A percentile compares a stretch with the other conserved stretches of the same genome.
These are phyloP conservation scores for Harpegnathos saltator DNA, from an alignment of 1,140 invertebrate species.

Conservation along the genomic window DNA sequence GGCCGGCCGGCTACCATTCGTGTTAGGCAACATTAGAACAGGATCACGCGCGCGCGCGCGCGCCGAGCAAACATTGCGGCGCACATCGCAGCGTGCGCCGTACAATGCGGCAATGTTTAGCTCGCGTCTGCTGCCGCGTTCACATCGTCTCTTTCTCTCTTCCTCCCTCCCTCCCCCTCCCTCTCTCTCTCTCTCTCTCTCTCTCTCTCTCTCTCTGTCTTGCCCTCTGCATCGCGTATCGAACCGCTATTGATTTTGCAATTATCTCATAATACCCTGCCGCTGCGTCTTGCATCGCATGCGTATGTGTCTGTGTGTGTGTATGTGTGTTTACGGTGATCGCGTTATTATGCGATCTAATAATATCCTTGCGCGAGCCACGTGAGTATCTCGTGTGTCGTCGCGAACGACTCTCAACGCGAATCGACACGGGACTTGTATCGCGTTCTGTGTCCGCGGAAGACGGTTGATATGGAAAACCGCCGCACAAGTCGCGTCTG, in stretches of 20 bases:
- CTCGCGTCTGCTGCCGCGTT: neutral
- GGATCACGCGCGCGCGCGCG: no score
- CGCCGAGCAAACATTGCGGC: slow-evolving; percentile 27
- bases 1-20: no score
- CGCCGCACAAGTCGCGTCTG: neutral
- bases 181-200: no score
- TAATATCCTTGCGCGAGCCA: slow-evolving; percentile 33
- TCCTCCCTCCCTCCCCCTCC: no score
- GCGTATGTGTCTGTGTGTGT: no score
- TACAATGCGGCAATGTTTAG: slow-evolving; percentile 1
- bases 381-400: slow-evolving; percentile 28
- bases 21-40: no score
- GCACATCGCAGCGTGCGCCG: neutral
- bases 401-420: neutral
- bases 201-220: no score
- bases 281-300: neutral
- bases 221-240: neutral
- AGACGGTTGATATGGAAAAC: neutral
- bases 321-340: neutral
- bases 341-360: slow-evolving; percentile 6
- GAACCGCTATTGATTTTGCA: slow-evolving; percentile 42
- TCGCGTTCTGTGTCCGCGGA: neutral
- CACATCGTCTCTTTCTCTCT: neutral
- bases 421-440: neutral
- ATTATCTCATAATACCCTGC: slow-evolving; percentile 6